Conservation (phyloP, 2,113 vertebrate genomes). For the Aix galericulata region DNA sequence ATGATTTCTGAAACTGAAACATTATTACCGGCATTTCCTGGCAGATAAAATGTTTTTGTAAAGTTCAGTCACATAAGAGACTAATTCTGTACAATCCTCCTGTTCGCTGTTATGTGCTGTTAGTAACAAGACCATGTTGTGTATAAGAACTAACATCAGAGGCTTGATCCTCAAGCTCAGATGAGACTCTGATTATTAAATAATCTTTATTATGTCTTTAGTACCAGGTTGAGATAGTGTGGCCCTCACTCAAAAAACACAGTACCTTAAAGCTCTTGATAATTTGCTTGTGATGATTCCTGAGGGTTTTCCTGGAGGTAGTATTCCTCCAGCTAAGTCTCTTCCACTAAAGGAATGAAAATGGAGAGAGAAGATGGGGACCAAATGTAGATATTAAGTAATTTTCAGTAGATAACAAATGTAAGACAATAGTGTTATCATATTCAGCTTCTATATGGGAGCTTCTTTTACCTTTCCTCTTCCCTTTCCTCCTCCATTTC, state of each 20-base stretch:
- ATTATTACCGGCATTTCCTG: neutral
- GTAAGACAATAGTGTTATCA: neutral
- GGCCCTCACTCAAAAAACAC: neutral
- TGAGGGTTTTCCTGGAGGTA: neutral
- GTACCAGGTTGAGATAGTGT: neutral
- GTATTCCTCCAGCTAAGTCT: neutral
- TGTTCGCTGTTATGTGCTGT: neutral
- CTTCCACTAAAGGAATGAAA: neutral
- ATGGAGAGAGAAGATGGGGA: neutral
- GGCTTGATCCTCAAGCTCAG: neutral
- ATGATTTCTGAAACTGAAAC: neutral
- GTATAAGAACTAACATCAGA: neutral
- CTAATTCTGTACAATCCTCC: neutral
- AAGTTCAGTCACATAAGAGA: neutral
- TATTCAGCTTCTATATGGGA: neutral
- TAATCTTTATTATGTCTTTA: neutral
- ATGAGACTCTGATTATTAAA: neutral
- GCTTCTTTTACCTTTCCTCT: neutral
- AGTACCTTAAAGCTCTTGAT: neutral
- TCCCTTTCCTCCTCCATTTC: neutral
- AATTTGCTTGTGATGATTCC: neutral
- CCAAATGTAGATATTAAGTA: neutral
- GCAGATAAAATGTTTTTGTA: neutral
- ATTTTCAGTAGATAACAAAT: neutral
- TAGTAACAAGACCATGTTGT: neutral